Percentiles rank a stretch among this genome's conserved stretches.
Conservation (phyloP, 2,113 vertebrate genomes). For the Dipodomys ordii region DNA sequence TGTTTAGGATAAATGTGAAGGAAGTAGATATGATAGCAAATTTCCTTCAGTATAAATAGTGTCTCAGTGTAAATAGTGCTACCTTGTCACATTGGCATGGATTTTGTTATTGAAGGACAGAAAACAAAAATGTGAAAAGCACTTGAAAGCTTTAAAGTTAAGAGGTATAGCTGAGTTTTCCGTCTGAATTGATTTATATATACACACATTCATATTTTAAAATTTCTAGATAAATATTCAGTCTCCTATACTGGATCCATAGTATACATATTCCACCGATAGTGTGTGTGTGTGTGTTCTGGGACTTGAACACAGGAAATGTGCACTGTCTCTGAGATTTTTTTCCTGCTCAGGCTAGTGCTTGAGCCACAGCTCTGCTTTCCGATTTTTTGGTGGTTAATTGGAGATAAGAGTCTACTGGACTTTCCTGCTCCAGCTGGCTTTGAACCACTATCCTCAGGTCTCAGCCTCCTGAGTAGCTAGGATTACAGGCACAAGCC, state of each 20-base stretch:
- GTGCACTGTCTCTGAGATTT: no score
- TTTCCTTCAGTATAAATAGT: no score
- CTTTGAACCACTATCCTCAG: no score
- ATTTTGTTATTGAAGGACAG: constrained; percentile 8
- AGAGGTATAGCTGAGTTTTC: neutral
- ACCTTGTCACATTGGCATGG: constrained; percentile 19
- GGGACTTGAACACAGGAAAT: no score
- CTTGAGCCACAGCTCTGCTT: no score
- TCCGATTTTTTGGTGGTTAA: no score
- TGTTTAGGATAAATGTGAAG: constrained; percentile 43
- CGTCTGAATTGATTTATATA: neutral
- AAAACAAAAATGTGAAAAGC: neutral
- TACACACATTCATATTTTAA: neutral
- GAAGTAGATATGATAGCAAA: neutral
- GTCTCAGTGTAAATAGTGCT: neutral
- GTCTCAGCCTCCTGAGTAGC: no score
- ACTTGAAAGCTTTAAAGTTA: neutral
- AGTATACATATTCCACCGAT: neutral
- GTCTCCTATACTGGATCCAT: neutral
- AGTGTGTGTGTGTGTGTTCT: no score
- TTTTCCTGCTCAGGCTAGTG: no score
- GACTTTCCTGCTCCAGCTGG: no score
- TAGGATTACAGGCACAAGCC: no score
- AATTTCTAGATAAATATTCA: neutral
- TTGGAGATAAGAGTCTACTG: no score